Base-by-base conservation (phyloP, 2,888 invertebrate genomes). In the Monoplex corrugatus region DNA sequence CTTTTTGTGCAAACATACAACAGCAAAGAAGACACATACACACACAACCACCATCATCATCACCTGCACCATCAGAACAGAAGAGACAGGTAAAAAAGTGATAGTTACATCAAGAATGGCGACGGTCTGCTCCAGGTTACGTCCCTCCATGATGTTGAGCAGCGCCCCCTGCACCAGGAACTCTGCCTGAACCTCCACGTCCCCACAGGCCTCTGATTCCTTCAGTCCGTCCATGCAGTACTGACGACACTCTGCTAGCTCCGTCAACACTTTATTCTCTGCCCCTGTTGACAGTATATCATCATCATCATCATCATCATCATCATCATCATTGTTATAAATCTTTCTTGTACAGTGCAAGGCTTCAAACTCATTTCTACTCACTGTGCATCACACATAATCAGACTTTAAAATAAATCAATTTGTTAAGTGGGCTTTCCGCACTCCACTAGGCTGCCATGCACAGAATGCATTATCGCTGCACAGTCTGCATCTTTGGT, bases 201-300 rank as follows among this genome's bases (percentile, higher is more conserved):
- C 95, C 0, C 95, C 95, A 88, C 94, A 94, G 23, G 95, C 94
- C 91, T 95, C 95, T 13, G 95, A 93, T 90, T 96, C 96, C 87
- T 93, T 93, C 85, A 96, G 92, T 84, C 95, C 95, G 91, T 95
- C 95, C 63, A 93, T 93, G 93, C 95, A 95, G 92, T 95, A 95
- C 92, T 94, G 93, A 3, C 95, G 91, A 85, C 95, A 95, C 88
- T 95, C 95, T 78, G 94, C 94, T 90, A 96, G 92, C 92, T 96
- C 95, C 80, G 93, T 93, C 13, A 94, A 91, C 85, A 96, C 95
- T 89, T 94, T 93, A 84, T 93, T 94, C 38, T 95, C 94, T 50
- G 91, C 86, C 5, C 94, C 95, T 95, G 83, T 23, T 19, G 16
- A 1, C 72, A 72, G 50, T 16, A 50, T 16, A 50, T 50, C 16